phyloP scores from a whole-genome alignment of 92 coral and sea anemone genomes.

The Porites divaricata region DNA sequence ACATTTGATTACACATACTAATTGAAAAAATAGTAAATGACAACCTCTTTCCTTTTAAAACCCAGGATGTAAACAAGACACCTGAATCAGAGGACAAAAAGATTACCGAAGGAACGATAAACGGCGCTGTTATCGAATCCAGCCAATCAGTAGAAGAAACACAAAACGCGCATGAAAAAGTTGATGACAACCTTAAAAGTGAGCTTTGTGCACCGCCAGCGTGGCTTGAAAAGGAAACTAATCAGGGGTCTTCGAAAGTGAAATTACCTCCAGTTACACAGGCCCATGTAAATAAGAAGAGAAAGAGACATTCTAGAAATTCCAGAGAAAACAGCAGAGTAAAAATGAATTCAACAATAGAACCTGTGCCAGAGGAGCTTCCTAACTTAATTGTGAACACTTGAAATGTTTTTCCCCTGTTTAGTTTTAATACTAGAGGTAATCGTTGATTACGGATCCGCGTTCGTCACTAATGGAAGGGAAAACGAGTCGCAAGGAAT shows the following conservation, averaged over 20 bases:
- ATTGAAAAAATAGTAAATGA: too few relatives aligned
- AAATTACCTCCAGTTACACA: constrained; percentile 30
- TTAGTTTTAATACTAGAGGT: too few relatives aligned
- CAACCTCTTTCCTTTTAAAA: neutral
- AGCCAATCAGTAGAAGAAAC: neutral
- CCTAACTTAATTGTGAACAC: neutral
- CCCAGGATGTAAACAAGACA: constrained; percentile 5
- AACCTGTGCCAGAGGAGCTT: constrained; percentile 19
- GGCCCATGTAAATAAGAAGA: neutral
- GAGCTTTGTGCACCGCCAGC: neutral
- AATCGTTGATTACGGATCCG: too few relatives aligned
- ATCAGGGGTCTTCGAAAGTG: constrained; percentile 3
- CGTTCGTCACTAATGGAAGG: too few relatives aligned
- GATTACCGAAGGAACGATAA: neutral
- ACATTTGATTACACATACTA: too few relatives aligned
- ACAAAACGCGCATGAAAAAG: neutral
- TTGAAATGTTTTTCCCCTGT: neutral
- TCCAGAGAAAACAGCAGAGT: constrained; percentile 1
- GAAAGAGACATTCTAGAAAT: constrained; percentile 1
- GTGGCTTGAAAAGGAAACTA: constrained; percentile 17
- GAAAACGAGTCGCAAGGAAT: too few relatives aligned
- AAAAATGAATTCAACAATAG: constrained; percentile 14
- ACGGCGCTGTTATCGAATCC: neutral
- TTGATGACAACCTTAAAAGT: neutral
- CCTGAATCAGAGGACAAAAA: neutral